Percentiles rank a stretch among this genome's conserved stretches.
Evolutionary conservation across 2,113 vertebrate species (phyloP).

Genomic region (Hemicordylus capensis): DNA sequence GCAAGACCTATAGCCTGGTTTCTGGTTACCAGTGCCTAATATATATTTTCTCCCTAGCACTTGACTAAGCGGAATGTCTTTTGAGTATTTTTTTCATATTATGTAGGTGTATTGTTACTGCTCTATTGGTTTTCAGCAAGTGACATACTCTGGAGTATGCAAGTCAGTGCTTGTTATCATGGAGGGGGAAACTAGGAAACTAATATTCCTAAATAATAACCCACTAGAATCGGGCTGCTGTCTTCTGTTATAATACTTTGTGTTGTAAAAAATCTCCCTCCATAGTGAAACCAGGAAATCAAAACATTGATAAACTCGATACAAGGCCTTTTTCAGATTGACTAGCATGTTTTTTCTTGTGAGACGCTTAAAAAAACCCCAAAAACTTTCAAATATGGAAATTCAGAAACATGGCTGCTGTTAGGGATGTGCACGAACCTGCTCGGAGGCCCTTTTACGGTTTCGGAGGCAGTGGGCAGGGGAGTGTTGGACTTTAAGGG

Average conservation of each 20-base stretch:
- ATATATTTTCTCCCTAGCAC: background rate
- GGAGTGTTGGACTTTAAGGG: too few relatives aligned
- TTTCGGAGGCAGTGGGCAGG: too few relatives aligned
- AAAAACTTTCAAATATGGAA: background rate
- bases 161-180: background rate
- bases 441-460: too few relatives aligned
- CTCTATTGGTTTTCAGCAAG: background rate
- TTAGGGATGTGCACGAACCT: too few relatives aligned
- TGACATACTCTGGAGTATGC: background rate
- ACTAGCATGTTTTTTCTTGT: background rate
- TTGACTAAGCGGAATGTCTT: background rate
- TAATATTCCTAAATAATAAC: background rate
- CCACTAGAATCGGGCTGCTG: background rate
- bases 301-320: background rate
- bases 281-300: background rate
- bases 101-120: background rate
- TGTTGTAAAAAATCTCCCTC: background rate
- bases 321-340: too few relatives aligned
- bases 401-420: background rate
- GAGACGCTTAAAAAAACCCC: background rate
- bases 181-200: background rate
- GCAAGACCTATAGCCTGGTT: background rate
- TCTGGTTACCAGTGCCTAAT: background rate
- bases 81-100: background rate
- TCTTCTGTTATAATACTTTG: background rate